Evolutionary conservation across 2,797 vertebrate species (phyloP).

Genomic region (Scolopax bukidnonensis): DNA sequence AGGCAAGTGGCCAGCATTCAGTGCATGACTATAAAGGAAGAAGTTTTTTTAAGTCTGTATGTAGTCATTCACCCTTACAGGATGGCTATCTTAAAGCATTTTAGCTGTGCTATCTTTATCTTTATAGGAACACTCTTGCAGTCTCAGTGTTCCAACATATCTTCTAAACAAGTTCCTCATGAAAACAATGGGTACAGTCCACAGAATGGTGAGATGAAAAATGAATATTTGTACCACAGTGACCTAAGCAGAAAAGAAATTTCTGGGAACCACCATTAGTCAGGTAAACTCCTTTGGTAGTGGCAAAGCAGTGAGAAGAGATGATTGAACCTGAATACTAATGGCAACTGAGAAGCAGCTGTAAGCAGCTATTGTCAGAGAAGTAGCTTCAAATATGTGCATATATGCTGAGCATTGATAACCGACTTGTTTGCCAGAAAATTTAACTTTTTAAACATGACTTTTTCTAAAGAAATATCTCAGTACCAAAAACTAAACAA

Average conservation of each 20-base stretch:
- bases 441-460: neutral
- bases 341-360: neutral
- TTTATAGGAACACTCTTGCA: neutral
- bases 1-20: neutral
- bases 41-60: neutral
- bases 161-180: neutral
- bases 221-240: neutral
- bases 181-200: accelerated
- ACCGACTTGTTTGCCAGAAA: neutral
- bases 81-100: neutral
- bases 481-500: neutral
- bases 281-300: neutral
- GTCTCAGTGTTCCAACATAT: neutral
- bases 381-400: neutral
- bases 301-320: neutral
- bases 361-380: neutral
- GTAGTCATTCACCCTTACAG: neutral
- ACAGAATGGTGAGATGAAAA: neutral
- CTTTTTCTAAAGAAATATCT: neutral
- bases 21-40: neutral
- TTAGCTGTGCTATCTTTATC: neutral
- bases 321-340: neutral
- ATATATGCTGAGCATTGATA: neutral
- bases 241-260: neutral
- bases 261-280: neutral